These are phyloP conservation scores for Drosophila virilis DNA, from an alignment of 1,140 invertebrate genomes.

Conservation along the genomic window DNA sequence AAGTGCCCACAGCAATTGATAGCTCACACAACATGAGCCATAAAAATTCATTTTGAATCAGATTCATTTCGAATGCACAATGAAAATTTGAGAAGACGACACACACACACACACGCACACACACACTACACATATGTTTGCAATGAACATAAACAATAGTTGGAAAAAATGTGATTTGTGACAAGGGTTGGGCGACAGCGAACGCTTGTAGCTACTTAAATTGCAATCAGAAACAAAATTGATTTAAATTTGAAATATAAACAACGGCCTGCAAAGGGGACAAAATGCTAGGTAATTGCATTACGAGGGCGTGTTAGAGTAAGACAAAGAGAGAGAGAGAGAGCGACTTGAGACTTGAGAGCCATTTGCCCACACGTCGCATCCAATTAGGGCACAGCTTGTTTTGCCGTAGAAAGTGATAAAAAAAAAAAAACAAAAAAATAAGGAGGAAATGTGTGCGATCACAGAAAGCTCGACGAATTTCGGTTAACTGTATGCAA, in stretches of 20 bases:
- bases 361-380: not conserved
- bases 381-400: slow-evolving; percentile 4
- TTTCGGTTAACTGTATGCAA: slow-evolving; percentile 13
- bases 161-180: slow-evolving; percentile 17
- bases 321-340: not conserved
- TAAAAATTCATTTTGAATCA: slow-evolving; percentile 53
- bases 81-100: slow-evolving; percentile 43
- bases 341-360: slow-evolving; percentile 4
- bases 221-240: slow-evolving; percentile 73
- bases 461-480: slow-evolving; percentile 11
- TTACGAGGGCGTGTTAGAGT: not conserved
- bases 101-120: not conserved
- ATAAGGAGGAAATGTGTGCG: not conserved
- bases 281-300: not conserved
- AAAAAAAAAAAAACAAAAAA: slow-evolving; percentile 41
- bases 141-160: slow-evolving; percentile 59
- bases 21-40: slow-evolving; percentile 51
- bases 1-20: slow-evolving; percentile 30
- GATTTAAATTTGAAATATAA: slow-evolving; percentile 76
- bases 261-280: slow-evolving; percentile 34
- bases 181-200: slow-evolving; percentile 35
- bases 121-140: slow-evolving; percentile 52
- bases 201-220: slow-evolving; percentile 66
- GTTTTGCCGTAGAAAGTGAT: slow-evolving; percentile 44
- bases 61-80: slow-evolving; percentile 49